Conservation (phyloP, 2,797 vertebrate species). For the Lacerta viridis region DNA sequence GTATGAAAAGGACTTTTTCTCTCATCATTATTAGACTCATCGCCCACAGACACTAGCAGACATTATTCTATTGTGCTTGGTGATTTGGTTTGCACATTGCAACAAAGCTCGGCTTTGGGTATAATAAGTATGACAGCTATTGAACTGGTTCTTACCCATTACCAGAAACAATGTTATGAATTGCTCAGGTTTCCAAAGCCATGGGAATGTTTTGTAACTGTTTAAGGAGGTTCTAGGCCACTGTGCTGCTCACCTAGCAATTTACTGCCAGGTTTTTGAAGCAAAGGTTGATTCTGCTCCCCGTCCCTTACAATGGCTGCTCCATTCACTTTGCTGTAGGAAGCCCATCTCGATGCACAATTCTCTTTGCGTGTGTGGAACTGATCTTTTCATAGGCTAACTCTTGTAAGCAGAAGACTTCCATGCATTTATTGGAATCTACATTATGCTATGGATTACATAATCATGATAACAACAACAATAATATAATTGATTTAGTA, state of each 20-base stretch:
- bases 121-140: conserved; percentile 39
- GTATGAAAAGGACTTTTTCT: conserved; percentile 65
- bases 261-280: background rate
- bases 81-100: conserved; percentile 62
- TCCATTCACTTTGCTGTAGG: background rate
- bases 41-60: conserved; percentile 37
- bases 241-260: background rate
- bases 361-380: background rate
- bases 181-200: conserved; percentile 61
- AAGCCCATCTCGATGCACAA: background rate
- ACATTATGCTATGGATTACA: background rate
- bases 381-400: background rate
- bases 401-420: conserved; percentile 10
- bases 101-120: conserved; percentile 62
- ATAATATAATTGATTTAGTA: too few species aligned
- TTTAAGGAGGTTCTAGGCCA: background rate
- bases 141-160: conserved; percentile 23
- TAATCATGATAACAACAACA: too few species aligned
- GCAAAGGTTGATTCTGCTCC: background rate
- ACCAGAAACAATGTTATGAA: conserved; percentile 63
- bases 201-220: conserved; percentile 61
- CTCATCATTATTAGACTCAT: conserved; percentile 56
- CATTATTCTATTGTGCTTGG: conserved; percentile 43
- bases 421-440: conserved; percentile 17
- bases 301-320: background rate